Conservation (phyloP, 2,113 vertebrate genomes). For the Monopterus albus region DNA sequence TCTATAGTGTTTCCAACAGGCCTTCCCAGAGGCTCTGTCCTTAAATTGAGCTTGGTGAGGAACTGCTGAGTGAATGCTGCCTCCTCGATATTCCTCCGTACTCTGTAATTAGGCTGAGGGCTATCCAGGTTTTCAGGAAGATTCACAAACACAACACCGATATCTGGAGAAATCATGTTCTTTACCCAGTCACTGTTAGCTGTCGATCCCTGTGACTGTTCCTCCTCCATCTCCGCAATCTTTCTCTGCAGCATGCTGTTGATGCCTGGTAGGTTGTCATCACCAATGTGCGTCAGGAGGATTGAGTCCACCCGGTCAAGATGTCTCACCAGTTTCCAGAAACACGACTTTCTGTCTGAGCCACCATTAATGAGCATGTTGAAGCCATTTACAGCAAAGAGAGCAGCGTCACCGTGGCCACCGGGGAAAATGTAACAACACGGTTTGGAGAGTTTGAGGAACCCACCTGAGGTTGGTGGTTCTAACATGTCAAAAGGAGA, state of each 20-base stretch:
- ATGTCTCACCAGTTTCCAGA: slow-evolving; percentile 97
- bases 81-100: slow-evolving; percentile 90
- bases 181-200: slow-evolving; percentile 97
- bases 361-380: slow-evolving; percentile 98
- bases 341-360: slow-evolving; percentile 94
- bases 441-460: slow-evolving; percentile 96
- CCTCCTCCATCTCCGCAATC: slow-evolving; percentile 92
- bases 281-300: slow-evolving; percentile 93
- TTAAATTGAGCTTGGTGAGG: slow-evolving; percentile 92
- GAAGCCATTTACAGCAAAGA: slow-evolving; percentile 97
- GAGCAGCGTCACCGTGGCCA: slow-evolving; percentile 91
- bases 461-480: slow-evolving; percentile 94
- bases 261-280: slow-evolving; percentile 95
- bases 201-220: slow-evolving; percentile 94
- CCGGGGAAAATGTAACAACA: slow-evolving; percentile 98
- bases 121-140: slow-evolving; percentile 90
- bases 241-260: slow-evolving; percentile 97
- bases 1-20: slow-evolving; percentile 88
- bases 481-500: slow-evolving; percentile 96
- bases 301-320: slow-evolving; percentile 96
- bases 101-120: slow-evolving; percentile 85
- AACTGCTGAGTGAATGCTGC: slow-evolving; percentile 90
- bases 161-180: slow-evolving; percentile 96
- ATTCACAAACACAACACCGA: slow-evolving; percentile 95
- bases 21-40: slow-evolving; percentile 90